Base-by-base conservation (phyloP, 2,797 vertebrate genomes). In the Ambastaia sidthimunki region DNA sequence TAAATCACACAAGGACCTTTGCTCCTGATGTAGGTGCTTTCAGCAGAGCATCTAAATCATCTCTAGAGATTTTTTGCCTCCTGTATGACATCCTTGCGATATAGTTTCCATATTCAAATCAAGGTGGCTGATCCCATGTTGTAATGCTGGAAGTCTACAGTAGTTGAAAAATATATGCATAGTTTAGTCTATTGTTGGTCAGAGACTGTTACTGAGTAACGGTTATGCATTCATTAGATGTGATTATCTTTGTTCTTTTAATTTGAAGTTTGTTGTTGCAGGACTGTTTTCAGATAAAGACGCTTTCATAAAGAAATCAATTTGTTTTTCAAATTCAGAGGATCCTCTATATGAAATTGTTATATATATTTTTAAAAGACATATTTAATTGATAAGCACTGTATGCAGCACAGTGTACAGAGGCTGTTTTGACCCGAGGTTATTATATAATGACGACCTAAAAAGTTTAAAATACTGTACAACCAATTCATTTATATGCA, bases 31-130 rank as follows among this genome's bases (percentile, higher is more conserved):
- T 3, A 18, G 11, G 3, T 47, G 34, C 34, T 76, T 57, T 57
- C 34, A 74, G n/a, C 47, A 25, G 57, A 21, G 18, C n/a, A 55
- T 55, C 4, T 10, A 34, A 57, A 57, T 41, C 37, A 41, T 57
- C 25, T 76, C 63, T 47, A 68, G 16, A 57, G 72, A 62, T 76
- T n/a, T 76, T 23, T n/a, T 57, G 50, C 54, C 65, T 59, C n/a
- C 11, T 59, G 44, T 25, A 44, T 55, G 34, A 10, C 11, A 37
- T 50, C 25, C 44, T 2, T 65, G 18, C n/a, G 16, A 21, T 67
- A 15, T 41, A 25, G 54, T 67, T 41, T 16, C 5, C 62, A 21
- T 68, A 59, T 69, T 76, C 37, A 69, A n/a, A 68, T 47, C 23
- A 76, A 59, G 65, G 37, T 16, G 57, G 55, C 28, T 3, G 2